Evolutionary conservation across 2,888 invertebrate species (phyloP).

Genomic region (Zaprionus obscuricornis): DNA sequence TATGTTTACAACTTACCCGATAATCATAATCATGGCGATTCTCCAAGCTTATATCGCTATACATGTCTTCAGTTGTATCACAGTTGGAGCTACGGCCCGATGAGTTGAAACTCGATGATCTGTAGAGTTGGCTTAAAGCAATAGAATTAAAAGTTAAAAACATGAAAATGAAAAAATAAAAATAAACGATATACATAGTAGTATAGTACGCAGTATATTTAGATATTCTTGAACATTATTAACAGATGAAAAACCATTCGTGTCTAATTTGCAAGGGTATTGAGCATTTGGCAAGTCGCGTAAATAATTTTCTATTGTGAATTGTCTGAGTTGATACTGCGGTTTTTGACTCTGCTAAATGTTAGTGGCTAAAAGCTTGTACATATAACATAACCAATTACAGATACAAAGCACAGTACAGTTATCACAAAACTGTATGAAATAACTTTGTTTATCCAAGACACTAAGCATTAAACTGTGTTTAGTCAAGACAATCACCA

Average conservation of each 20-base stretch:
- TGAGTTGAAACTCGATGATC: constrained; percentile 96
- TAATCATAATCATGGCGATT: constrained; percentile 97
- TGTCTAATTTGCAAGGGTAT: too few species aligned
- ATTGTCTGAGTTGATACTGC: constrained; percentile 14
- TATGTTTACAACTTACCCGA: constrained; percentile 87
- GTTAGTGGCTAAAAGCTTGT: too few species aligned
- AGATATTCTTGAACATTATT: too few species aligned
- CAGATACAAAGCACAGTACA: constrained; percentile 7
- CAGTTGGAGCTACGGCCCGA: constrained; percentile 95
- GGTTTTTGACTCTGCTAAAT: neutral
- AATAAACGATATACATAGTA: too few species aligned
- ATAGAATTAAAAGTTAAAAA: neutral
- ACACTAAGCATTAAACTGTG: constrained; percentile 28
- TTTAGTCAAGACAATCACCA: constrained; percentile 36
- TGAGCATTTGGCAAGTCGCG: too few species aligned
- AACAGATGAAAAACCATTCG: too few species aligned
- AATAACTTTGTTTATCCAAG: neutral
- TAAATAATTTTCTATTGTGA: too few species aligned
- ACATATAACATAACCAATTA: too few species aligned
- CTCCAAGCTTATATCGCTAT: constrained; percentile 96
- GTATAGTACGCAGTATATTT: too few species aligned
- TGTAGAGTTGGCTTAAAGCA: constrained; percentile 92
- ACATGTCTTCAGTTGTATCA: constrained; percentile 97
- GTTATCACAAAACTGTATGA: neutral
- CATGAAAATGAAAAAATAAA: constrained; percentile 51